A percentile compares a stretch with the other conserved stretches of the same genome.
phyloP scores from a whole-genome alignment of 1,140 invertebrate genomes.

The Nasonia vitripennis region DNA sequence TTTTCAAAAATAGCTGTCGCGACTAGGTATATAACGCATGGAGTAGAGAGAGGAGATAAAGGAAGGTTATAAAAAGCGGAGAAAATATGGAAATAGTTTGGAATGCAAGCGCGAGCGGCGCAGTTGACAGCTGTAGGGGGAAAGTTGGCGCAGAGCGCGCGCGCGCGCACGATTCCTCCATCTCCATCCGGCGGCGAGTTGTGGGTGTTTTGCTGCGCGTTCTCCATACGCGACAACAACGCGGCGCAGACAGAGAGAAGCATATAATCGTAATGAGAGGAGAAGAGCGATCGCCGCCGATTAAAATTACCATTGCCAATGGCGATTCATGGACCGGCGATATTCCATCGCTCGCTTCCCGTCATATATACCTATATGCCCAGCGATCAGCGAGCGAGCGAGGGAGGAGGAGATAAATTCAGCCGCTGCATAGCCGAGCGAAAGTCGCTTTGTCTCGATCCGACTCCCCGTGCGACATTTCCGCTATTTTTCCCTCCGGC shows the following conservation, averaged over 20 bases:
- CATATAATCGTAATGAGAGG: constrained; percentile 7
- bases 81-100: constrained; percentile 48
- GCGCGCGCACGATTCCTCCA: neutral
- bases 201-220: constrained; percentile 31
- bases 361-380: neutral
- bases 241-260: neutral
- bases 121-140: constrained; percentile 12
- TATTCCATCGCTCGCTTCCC: neutral
- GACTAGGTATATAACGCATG: too few relatives aligned
- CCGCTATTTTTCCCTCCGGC: constrained; percentile 11
- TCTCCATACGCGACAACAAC: neutral
- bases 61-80: neutral
- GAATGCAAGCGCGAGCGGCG: constrained; percentile 3
- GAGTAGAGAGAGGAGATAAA: too few relatives aligned
- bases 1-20: too few relatives aligned
- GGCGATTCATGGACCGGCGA: neutral
- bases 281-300: constrained; percentile 10
- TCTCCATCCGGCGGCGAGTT: neutral
- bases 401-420: constrained; percentile 1
- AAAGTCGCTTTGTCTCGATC: neutral
- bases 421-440: neutral
- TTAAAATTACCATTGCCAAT: constrained; percentile 44
- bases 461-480: neutral
- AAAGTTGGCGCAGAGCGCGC: constrained; percentile 13
- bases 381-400: neutral